phyloP scores from a whole-genome alignment of 1,140 invertebrate species.

The Platorchestia sp. region DNA sequence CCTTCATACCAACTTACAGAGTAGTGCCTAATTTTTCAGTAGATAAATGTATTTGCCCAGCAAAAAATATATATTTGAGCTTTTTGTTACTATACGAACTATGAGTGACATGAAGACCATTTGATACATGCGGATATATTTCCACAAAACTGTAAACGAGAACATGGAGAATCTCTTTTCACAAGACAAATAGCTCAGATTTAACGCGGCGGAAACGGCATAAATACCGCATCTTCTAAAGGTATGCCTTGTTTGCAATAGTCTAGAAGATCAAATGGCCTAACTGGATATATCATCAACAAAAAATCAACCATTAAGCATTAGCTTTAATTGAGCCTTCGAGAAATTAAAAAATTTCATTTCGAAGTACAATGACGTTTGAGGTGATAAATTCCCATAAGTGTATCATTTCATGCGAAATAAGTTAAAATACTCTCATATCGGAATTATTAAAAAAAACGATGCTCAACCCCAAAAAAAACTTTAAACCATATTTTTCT shows the following conservation, averaged over 20 bases:
- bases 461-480: too few species aligned
- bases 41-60: too few species aligned
- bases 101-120: neutral
- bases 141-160: neutral
- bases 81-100: neutral
- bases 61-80: too few species aligned
- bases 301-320: neutral
- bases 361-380: neutral
- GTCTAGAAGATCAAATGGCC: too few species aligned
- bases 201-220: neutral
- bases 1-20: too few species aligned
- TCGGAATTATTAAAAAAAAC: neutral
- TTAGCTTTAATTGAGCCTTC: neutral
- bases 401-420: neutral
- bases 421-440: neutral
- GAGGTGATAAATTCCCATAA: neutral
- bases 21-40: too few species aligned
- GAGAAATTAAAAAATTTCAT: neutral
- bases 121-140: neutral
- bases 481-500: too few species aligned
- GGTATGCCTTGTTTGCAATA: too few species aligned
- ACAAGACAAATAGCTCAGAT: neutral
- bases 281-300: too few species aligned
- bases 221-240: neutral
- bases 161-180: neutral